These are phyloP conservation scores for Crotophaga sulcirostris DNA, from an alignment of 2,113 vertebrate genomes.

Conservation along the genomic window DNA sequence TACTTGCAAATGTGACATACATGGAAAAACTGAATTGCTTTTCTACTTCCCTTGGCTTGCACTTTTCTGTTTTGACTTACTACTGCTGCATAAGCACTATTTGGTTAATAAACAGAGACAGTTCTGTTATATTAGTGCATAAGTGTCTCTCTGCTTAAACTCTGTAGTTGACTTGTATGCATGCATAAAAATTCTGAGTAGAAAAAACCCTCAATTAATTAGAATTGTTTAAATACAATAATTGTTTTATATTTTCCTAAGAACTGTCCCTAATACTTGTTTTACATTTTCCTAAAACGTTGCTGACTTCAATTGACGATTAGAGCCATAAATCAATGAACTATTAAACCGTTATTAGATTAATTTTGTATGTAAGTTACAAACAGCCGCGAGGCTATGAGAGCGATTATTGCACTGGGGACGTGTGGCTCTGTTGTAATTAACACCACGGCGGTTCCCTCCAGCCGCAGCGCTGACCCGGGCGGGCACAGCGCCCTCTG, in stretches of 20 bases:
- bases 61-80: not conserved
- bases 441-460: no score
- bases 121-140: not conserved
- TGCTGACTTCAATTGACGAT: not conserved
- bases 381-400: not conserved
- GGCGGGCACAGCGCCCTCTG: slow-evolving; percentile 13
- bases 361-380: rapidly evolving
- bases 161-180: not conserved
- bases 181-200: not conserved
- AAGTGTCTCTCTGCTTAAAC: not conserved
- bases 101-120: not conserved
- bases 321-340: not conserved
- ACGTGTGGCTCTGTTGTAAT: no score
- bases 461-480: no score
- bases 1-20: not conserved
- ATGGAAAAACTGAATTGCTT: not conserved
- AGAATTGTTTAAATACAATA: not conserved
- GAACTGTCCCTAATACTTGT: not conserved
- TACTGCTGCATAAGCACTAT: not conserved
- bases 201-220: not conserved
- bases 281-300: not conserved
- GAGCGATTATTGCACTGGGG: not conserved
- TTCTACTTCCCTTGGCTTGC: not conserved
- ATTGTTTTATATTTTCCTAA: not conserved
- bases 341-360: rapidly evolving